phyloP scores from a whole-genome alignment of 2,113 vertebrate genomes.

The Falco punctatus region DNA sequence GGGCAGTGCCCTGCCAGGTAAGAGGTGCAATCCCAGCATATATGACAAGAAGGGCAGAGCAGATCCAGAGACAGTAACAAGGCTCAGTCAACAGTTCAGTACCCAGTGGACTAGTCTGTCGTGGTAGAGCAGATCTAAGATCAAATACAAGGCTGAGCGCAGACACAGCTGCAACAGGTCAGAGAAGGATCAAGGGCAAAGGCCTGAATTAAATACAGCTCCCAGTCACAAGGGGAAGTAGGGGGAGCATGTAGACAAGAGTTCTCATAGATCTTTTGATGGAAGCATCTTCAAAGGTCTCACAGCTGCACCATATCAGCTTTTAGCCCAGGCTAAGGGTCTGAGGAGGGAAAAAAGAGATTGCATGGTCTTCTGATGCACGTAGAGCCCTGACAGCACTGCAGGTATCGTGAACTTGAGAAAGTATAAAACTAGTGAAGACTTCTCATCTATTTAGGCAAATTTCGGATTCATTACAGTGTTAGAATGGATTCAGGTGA shows the following conservation, averaged over 20 bases:
- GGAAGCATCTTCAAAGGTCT: not conserved
- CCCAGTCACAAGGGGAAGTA: not conserved
- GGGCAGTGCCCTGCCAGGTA: not conserved
- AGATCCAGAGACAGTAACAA: not conserved
- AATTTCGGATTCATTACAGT: not conserved
- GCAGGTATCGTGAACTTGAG: not conserved
- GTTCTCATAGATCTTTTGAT: not conserved
- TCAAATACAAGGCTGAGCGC: not conserved
- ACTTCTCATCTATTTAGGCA: not conserved
- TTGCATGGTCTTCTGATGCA: not conserved
- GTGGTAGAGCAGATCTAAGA: not conserved
- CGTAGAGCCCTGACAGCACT: not conserved
- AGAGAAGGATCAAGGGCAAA: not conserved
- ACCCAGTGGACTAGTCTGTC: not conserved
- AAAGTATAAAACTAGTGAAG: not conserved
- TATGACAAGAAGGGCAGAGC: not conserved
- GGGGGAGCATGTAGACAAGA: not conserved
- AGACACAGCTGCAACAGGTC: not conserved
- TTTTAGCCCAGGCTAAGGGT: not conserved
- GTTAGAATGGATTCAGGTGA: not conserved
- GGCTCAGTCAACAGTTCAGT: not conserved
- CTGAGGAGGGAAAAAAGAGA: not conserved
- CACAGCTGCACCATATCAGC: not conserved
- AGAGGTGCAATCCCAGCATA: accelerated
- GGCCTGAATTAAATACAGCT: not conserved